phyloP scores from a whole-genome alignment of 2,797 vertebrate species.

The Siniperca undulata region DNA sequence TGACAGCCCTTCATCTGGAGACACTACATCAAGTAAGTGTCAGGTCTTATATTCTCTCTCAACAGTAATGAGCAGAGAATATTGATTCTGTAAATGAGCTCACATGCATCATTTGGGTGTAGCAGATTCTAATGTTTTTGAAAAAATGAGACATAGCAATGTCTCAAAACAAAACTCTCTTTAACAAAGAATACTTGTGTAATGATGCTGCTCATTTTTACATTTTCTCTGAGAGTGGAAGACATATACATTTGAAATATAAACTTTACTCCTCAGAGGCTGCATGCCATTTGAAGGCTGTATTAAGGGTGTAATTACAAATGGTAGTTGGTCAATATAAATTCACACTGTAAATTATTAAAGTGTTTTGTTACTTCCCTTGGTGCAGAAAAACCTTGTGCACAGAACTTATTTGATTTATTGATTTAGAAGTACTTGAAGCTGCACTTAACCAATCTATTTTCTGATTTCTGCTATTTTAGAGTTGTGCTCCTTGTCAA shows the following conservation, averaged over 20 bases:
- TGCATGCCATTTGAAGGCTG: neutral
- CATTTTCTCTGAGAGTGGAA: neutral
- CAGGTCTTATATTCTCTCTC: neutral
- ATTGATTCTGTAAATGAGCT: neutral
- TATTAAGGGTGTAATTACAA: neutral
- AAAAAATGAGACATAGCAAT: neutral
- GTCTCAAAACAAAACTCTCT: neutral
- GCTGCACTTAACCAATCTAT: neutral
- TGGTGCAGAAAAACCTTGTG: neutral
- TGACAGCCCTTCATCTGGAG: conserved; percentile 21
- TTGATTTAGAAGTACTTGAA: neutral
- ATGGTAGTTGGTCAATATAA: neutral
- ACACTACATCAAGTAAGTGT: conserved; percentile 42
- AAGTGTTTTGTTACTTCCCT: neutral
- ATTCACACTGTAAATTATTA: neutral
- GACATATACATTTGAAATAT: neutral
- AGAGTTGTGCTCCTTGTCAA: conserved; percentile 52
- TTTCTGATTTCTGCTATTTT: conserved; percentile 2
- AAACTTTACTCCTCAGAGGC: neutral
- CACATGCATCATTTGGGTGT: neutral
- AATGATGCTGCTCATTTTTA: neutral
- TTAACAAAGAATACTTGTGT: neutral
- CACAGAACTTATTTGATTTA: neutral
- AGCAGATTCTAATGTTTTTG: neutral
- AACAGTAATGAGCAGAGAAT: neutral